These are phyloP conservation scores for Sphaerophoria rueppellii DNA, from an alignment of 2,888 invertebrate species.

Conservation along the genomic window DNA sequence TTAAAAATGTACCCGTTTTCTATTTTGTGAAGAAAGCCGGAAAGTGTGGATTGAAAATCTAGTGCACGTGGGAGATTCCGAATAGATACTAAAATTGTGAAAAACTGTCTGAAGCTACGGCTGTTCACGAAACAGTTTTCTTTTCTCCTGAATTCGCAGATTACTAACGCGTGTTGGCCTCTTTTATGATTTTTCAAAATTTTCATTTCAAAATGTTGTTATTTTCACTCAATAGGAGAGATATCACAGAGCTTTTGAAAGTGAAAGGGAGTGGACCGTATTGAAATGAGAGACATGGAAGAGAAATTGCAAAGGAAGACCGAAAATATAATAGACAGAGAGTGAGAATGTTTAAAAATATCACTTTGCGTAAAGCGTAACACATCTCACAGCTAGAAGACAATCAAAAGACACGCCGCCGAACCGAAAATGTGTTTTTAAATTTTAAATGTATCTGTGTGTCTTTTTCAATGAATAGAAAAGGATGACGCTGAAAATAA, in stretches of 20 bases:
- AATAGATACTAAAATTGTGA: conserved; percentile 75
- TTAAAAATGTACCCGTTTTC: too few relatives aligned
- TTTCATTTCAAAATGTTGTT: conserved; percentile 2
- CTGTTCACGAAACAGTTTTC: conserved; percentile 39
- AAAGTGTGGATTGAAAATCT: conserved; percentile 15
- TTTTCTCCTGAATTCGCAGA: conserved; percentile 26
- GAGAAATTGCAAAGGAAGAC: conserved; percentile 45
- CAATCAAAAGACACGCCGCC: conserved; percentile 5
- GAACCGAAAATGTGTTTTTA: conserved; percentile 27
- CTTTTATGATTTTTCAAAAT: conserved; percentile 31
- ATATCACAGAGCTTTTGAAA: conserved; percentile 2
- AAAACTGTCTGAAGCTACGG: conserved; percentile 37
- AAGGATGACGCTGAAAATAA: conserved; percentile 45
- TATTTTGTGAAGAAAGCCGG: neutral
- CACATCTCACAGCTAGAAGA: conserved; percentile 60
- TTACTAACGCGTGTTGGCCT: neutral
- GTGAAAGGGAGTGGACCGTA: neutral
- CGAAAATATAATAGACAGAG: conserved; percentile 33
- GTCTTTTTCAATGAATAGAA: conserved; percentile 29
- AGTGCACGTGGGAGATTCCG: conserved; percentile 73
- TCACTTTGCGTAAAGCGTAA: conserved; percentile 81
- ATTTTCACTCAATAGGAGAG: neutral
- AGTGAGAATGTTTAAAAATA: conserved; percentile 78
- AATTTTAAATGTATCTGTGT: conserved; percentile 27
- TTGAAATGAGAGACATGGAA: conserved; percentile 1